phyloP scores from a whole-genome alignment of 1,140 invertebrate genomes.

The Temnothorax longispinosus region DNA sequence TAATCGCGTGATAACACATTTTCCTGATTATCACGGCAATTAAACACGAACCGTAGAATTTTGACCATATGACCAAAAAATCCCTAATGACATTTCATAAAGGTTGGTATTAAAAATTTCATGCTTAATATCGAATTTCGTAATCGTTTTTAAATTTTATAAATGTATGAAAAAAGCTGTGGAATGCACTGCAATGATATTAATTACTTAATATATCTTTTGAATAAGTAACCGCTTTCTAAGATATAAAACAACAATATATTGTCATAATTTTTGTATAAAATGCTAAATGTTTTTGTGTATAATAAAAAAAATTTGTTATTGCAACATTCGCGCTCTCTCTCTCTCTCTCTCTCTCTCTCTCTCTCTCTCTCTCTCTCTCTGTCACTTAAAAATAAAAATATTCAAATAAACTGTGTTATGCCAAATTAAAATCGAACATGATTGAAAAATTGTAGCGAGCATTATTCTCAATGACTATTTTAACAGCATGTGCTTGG shows the following conservation, averaged over 20 bases:
- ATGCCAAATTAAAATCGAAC: not conserved
- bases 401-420: not conserved
- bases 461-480: not conserved
- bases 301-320: not conserved
- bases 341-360: no score
- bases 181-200: not conserved
- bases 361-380: no score
- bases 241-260: not conserved
- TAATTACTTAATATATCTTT: not conserved
- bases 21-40: conserved; percentile 34
- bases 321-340: not conserved
- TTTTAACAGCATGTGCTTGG: not conserved
- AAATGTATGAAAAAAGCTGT: not conserved
- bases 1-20: conserved; percentile 37
- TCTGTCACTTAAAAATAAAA: not conserved
- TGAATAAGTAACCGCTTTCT: not conserved
- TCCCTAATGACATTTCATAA: conserved; percentile 28
- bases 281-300: not conserved
- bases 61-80: conserved; percentile 1
- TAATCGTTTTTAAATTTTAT: not conserved
- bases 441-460: not conserved
- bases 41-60: conserved; percentile 10
- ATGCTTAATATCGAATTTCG: no score
- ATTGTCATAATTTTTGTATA: not conserved
- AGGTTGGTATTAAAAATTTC: not conserved